Conservation (phyloP, 2,888 invertebrate genomes). For the Leptarthrus brevirostris region DNA sequence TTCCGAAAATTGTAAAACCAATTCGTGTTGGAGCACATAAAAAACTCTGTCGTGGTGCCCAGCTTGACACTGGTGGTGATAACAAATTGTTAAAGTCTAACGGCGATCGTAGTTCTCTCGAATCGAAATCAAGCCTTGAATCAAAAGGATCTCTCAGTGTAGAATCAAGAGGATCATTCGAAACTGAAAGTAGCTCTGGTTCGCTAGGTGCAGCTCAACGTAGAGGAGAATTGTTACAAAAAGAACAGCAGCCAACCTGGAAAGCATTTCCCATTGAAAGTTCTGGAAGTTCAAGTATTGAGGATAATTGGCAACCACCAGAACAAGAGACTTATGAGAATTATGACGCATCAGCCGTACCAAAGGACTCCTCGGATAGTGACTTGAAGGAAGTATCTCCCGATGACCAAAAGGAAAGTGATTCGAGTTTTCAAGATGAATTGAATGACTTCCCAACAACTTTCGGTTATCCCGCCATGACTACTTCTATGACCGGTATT, state of each 20-base stretch:
- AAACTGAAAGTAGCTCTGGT: conserved; percentile 81
- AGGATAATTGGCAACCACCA: conserved; percentile 84
- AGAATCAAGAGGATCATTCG: conserved; percentile 78
- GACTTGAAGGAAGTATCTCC: conserved; percentile 69
- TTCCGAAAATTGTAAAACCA: conserved; percentile 68
- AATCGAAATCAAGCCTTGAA: conserved; percentile 74
- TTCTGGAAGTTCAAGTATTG: conserved; percentile 86
- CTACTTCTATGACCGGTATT: conserved; percentile 68
- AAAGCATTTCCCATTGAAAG: conserved; percentile 86
- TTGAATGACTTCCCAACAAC: conserved; percentile 80
- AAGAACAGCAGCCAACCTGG: conserved; percentile 84
- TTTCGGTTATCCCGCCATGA: conserved; percentile 77
- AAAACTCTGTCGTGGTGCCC: conserved; percentile 69
- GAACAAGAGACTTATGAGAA: conserved; percentile 76
- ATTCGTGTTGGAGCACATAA: conserved; percentile 61
- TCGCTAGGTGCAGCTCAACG: conserved; percentile 78
- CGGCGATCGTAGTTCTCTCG: conserved; percentile 65
- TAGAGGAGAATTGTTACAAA: conserved; percentile 71
- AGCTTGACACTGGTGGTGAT: conserved; percentile 67
- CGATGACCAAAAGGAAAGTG: conserved; percentile 70
- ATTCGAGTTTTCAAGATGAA: conserved; percentile 80
- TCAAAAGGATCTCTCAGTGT: conserved; percentile 74
- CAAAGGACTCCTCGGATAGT: conserved; percentile 64
- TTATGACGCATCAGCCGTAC: conserved; percentile 65
- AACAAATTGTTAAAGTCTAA: conserved; percentile 61